phyloP scores from a whole-genome alignment of 2,797 vertebrate species.

The Steatocranus sp. region DNA sequence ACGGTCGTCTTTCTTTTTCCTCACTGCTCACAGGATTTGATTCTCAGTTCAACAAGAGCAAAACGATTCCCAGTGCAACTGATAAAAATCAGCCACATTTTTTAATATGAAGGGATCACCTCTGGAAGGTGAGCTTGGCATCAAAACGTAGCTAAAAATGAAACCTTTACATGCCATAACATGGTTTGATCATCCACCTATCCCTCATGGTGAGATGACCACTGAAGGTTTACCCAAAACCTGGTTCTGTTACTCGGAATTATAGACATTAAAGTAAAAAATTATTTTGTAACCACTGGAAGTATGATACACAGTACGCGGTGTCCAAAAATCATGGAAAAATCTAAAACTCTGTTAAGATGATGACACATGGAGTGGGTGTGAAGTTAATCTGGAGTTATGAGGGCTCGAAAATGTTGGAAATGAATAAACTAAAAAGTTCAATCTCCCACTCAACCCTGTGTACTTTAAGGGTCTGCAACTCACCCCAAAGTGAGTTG shows the following conservation, averaged over 20 bases:
- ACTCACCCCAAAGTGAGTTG: accelerated
- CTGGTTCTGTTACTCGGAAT: background rate
- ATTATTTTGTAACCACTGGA: background rate
- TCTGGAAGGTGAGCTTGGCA: background rate
- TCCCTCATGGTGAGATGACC: background rate
- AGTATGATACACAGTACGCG: accelerated
- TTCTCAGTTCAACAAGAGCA: background rate
- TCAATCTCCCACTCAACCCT: background rate
- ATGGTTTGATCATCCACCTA: background rate
- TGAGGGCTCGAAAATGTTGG: background rate
- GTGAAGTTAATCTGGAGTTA: background rate
- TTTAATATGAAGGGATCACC: background rate
- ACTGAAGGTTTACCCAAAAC: background rate
- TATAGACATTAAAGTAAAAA: too few species aligned
- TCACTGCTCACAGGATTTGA: background rate
- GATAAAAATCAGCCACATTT: background rate
- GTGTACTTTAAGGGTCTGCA: background rate
- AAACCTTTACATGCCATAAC: background rate
- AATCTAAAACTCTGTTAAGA: background rate
- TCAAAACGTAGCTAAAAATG: background rate
- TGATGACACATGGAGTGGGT: background rate
- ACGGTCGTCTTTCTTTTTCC: background rate
- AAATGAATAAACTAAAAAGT: background rate
- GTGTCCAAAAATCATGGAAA: background rate
- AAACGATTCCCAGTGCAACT: background rate